Base-by-base conservation (phyloP, 1,140 invertebrate genomes). In the Ectropis grisescens region DNA sequence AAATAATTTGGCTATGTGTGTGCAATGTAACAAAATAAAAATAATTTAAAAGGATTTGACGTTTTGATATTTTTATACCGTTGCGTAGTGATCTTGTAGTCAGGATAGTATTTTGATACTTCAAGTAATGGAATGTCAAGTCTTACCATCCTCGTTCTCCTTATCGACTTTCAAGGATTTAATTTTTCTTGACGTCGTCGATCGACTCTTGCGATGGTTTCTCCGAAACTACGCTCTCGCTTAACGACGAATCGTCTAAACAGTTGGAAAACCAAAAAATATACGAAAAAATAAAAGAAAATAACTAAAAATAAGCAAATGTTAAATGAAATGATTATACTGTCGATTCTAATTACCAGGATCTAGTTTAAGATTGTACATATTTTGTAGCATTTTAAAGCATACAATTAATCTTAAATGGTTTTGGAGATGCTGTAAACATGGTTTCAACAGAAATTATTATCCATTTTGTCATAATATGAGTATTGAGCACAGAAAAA, bases 61-160 rank as follows among this genome's bases (percentile, higher is more conserved):
- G n/a, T n/a, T n/a, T n/a, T n/a, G n/a, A n/a, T n/a, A n/a, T n/a
- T n/a, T n/a, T n/a, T n/a, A n/a, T n/a, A n/a, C n/a, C n/a, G n/a
- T n/a, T n/a, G n/a, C n/a, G n/a, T n/a, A n/a, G n/a, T n/a, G n/a
- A n/a, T n/a, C n/a, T n/a, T n/a, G n/a, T n/a, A n/a, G n/a, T n/a
- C n/a, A n/a, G n/a, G n/a, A n/a, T n/a, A n/a, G n/a, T n/a, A n/a
- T n/a, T n/a, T n/a, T n/a, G n/a, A n/a, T n/a, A n/a, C n/a, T n/a
- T n/a, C n/a, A n/a, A n/a, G n/a, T n/a, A n/a, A n/a, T n/a, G 19
- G 19, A 22, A 4, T 6, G 10, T 26, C 24, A 42, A 45, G 9
- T 48, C 76, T 81, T 78, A 81, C 76, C 76, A 41, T 81, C 74
- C 10, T 78, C 70, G 24, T 80, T 80, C n/a, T 75, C 71, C 58